Evolutionary conservation across 2,888 invertebrate genomes (phyloP), one percentile per base, ranked within the genome.

Genomic region (Latrodectus hesperus): DNA sequence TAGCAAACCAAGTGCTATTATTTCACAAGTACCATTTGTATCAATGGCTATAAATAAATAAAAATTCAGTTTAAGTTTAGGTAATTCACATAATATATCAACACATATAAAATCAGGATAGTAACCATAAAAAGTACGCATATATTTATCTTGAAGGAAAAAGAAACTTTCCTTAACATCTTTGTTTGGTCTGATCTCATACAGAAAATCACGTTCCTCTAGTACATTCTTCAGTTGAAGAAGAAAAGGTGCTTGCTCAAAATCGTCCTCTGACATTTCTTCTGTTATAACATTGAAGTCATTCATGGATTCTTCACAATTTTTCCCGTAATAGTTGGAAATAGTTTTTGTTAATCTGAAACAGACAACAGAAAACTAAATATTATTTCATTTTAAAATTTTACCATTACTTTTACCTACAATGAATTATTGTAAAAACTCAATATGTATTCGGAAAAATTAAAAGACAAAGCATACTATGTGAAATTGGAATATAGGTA

Each of bases 31-130:
- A 14, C 80, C 80, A 85, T 85, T 85, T 12, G 79, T n/a, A 80
- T 85, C 85, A 14, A 67, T 55, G 51, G 75, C 49, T 14, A 75
- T 60, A 70, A 85, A 80, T 26, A 85, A 75, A 68, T 49, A 75
- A 26, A 85, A 70, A 70, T 72, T 75, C n/a, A 67, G 55, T 51
- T 85, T 79, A 8, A 85, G 49, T 68, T 80, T 73, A 53, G 72
- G 52, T 51, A 85, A 70, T 70, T 80, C 85, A 80, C 85, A 85
- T 12, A 77, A 26, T 60, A 85, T 22, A 51, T 85, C 85, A 51
- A 85, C 55, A 51, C 79, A 85, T 11, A 85, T 10, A 70, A 71
- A 85, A 80, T 85, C 85, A 51, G 85, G 85, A 64, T 85, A 80
- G 80, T 64, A 80, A 17, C 68, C 60, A 49, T 70, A 85, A 68